Base-by-base conservation (phyloP, 2,797 vertebrate species). In the Hoplostethus mediterraneus region DNA sequence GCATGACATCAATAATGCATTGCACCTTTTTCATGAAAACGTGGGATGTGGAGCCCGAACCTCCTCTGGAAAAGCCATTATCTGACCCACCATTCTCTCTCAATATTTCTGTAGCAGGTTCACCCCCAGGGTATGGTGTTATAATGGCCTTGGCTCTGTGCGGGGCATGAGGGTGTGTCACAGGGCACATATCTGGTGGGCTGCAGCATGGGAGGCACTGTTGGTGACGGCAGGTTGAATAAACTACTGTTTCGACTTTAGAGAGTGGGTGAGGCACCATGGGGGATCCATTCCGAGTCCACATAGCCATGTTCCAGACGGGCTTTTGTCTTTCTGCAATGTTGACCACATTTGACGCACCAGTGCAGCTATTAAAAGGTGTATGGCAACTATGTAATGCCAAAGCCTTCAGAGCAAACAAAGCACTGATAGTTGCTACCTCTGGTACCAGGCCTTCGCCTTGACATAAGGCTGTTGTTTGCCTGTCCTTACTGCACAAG, bases 341-440 rank as follows among this genome's bases (percentile, higher is more conserved):
- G 11, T 42, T 12, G 3, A 12, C 40, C 40, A 42, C 40, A 42
- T 42, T 12, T 12, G 10, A 42, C 40, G 12, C 11, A 42, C 3
- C 40, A 42, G 13, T 45, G 54, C 5, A 21, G 11, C 6, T 33
- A 53, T 25, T 12, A 16, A 71, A 17, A 67, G 21, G 33, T 52
- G 4, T 6, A 48, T n/a, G 1, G 2, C 31, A 31, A 59, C 12
- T 44, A 11, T 73, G 12, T 47, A 21, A 33, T 40, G 31, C 16
- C 48, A 65, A 78, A 49, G 52, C 38, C 44, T 71, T 73, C 45
- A 40, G 4, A 2, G 33, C 42, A 59, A 72, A 61, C 44, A 65
- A 47, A 78, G 73, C 68, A 78, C 83, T 86, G 79, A 79, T 77
- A 79, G 79, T 45, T 76, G 60, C 75, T 62, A 42, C 28, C 28